Evolutionary conservation across 1,140 invertebrate species (phyloP).

Genomic region (Hormaphis cornu): DNA sequence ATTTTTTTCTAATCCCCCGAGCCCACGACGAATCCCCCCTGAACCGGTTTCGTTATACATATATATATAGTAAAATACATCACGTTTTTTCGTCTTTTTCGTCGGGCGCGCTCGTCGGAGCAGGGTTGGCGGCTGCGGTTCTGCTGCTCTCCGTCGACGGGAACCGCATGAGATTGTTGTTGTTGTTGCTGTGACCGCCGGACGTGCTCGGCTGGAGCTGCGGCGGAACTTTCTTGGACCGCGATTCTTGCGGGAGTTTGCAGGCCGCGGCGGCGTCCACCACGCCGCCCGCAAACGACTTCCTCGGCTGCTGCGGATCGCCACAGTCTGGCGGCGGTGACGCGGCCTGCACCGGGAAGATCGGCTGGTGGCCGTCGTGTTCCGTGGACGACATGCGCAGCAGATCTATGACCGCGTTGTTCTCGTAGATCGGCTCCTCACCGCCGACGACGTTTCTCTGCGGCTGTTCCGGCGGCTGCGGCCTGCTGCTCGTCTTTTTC

Average conservation of each 20-base stretch:
- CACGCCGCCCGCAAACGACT: conserved; percentile 1
- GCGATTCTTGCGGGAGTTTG: too few species aligned
- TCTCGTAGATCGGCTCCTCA: conserved; percentile 9
- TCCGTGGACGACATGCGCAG: conserved; percentile 38
- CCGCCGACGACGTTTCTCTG: neutral
- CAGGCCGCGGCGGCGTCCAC: neutral
- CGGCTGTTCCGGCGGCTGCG: neutral
- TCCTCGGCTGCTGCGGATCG: neutral
- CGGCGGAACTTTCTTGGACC: neutral
- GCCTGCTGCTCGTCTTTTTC: neutral
- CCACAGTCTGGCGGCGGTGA: too few species aligned
- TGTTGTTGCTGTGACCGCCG: neutral
- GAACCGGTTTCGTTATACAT: too few species aligned
- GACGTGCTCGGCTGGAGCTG: conserved; percentile 6
- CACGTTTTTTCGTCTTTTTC: conserved; percentile 8
- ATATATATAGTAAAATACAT: too few species aligned
- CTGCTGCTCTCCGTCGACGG: conserved; percentile 11
- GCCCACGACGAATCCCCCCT: too few species aligned
- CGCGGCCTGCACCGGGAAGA: conserved; percentile 10
- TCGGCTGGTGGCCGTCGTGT: conserved; percentile 31
- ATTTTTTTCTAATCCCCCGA: too few species aligned
- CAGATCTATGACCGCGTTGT: conserved; percentile 34
- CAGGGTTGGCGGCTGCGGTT: neutral
- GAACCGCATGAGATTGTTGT: conserved; percentile 6
- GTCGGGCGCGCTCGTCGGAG: neutral